Conservation (phyloP, 1,140 invertebrate species). For the Drosophila bocki region DNA sequence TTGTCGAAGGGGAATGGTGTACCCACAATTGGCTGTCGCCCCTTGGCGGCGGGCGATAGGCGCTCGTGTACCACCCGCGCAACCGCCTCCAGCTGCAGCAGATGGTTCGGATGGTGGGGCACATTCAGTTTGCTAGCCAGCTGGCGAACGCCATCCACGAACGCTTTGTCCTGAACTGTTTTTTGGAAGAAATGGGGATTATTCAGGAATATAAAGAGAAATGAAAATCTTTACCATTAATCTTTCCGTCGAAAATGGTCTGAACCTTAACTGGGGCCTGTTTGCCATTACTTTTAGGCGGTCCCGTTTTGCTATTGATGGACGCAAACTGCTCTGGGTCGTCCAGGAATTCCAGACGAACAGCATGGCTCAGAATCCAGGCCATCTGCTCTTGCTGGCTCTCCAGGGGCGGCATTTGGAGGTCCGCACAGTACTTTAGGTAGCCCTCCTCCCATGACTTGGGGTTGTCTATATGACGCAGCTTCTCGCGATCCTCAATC, state of each 20-base stretch:
- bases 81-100: conserved; percentile 91
- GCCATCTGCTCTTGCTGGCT: conserved; percentile 89
- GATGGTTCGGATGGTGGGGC: conserved; percentile 92
- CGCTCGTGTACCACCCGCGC: conserved; percentile 89
- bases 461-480: conserved; percentile 87
- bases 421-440: conserved; percentile 91
- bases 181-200: conserved; percentile 1
- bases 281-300: conserved; percentile 85
- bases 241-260: conserved; percentile 69
- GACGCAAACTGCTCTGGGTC: conserved; percentile 90
- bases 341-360: conserved; percentile 93
- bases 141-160: conserved; percentile 91
- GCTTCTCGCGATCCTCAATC: conserved; percentile 91
- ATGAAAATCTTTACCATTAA: conserved; percentile 87
- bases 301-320: conserved; percentile 87
- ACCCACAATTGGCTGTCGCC: conserved; percentile 89
- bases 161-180: conserved; percentile 92
- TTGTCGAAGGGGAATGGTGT: conserved; percentile 89
- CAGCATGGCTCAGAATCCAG: conserved; percentile 94
- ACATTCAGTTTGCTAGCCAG: conserved; percentile 93
- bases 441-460: conserved; percentile 91
- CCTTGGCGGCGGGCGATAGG: conserved; percentile 88
- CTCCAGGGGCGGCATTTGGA: conserved; percentile 88
- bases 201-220: conserved; percentile 85
- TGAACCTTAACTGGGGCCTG: conserved; percentile 45